These are phyloP conservation scores for Ctenopoma kingsleyae DNA, from an alignment of 2,797 vertebrate species.

Conservation along the genomic window DNA sequence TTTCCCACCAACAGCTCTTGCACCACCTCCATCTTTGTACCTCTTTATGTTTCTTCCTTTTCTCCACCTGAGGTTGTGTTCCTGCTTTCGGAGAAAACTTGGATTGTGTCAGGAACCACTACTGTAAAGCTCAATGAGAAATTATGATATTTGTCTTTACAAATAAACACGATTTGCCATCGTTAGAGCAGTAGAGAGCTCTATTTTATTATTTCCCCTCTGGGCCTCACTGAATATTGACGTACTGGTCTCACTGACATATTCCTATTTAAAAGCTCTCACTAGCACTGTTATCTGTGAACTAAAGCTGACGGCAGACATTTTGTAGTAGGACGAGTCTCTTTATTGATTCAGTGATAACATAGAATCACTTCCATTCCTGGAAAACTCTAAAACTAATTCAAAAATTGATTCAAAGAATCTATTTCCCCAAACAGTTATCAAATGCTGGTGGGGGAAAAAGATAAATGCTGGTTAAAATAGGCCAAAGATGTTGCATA, in stretches of 20 bases:
- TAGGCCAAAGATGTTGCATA: too few species aligned
- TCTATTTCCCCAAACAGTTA: too few species aligned
- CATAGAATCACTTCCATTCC: not conserved
- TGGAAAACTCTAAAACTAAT: not conserved
- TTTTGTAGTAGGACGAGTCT: not conserved
- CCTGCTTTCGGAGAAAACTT: conserved; percentile 16
- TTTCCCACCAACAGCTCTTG: not conserved
- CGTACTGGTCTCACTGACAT: too few species aligned
- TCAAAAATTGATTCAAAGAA: too few species aligned
- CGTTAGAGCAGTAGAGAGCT: not conserved
- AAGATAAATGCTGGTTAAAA: not conserved
- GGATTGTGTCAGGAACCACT: not conserved
- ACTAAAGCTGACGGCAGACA: not conserved
- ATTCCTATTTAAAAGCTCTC: not conserved
- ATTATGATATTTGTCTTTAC: not conserved
- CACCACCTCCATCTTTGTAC: not conserved
- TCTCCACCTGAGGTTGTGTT: not conserved
- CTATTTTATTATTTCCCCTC: not conserved
- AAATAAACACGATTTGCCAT: not conserved
- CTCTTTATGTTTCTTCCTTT: not conserved
- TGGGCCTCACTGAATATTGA: not conserved
- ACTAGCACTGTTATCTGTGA: not conserved
- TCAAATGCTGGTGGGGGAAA: not conserved
- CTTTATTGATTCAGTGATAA: not conserved
- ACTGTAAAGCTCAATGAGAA: not conserved